phyloP scores from a whole-genome alignment of 2,113 vertebrate species.

The Parus major region DNA sequence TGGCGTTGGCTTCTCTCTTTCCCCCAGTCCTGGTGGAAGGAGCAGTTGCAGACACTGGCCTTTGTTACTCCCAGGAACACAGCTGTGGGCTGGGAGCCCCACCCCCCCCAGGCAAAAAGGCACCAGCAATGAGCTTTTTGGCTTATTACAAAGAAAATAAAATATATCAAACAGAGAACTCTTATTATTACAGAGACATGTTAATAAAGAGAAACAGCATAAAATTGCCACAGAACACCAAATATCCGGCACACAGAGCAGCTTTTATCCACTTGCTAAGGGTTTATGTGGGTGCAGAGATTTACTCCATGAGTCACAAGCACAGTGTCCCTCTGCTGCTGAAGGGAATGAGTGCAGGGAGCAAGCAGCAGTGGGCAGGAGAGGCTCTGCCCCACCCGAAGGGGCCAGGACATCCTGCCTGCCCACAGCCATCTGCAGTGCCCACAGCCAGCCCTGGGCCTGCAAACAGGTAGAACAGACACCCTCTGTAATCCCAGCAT shows the following conservation, averaged over 20 bases:
- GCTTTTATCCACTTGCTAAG: conserved; percentile 28
- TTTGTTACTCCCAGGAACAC: background rate
- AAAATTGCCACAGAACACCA: conserved; percentile 53
- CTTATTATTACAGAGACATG: conserved; percentile 53
- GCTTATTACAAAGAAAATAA: conserved; percentile 45
- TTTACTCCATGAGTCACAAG: conserved; percentile 1
- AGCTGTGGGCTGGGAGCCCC: conserved; percentile 1
- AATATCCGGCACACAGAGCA: conserved; percentile 60
- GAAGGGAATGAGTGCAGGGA: background rate
- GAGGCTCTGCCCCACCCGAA: background rate
- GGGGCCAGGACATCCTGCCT: background rate
- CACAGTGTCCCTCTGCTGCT: background rate
- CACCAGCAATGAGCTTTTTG: conserved; percentile 62
- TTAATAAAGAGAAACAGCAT: conserved; percentile 66
- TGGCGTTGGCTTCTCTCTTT: background rate
- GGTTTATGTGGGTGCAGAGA: background rate
- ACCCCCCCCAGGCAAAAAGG: conserved; percentile 56
- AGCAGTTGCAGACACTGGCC: background rate
- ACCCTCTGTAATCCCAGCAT: background rate
- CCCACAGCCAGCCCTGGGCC: background rate
- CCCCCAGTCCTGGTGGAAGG: background rate
- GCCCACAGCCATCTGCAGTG: background rate
- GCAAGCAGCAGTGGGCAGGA: background rate
- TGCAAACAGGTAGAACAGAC: background rate
- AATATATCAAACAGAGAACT: conserved; percentile 55